These are phyloP conservation scores for Octomys mimax DNA, from an alignment of 2,797 vertebrate genomes.

Conservation along the genomic window DNA sequence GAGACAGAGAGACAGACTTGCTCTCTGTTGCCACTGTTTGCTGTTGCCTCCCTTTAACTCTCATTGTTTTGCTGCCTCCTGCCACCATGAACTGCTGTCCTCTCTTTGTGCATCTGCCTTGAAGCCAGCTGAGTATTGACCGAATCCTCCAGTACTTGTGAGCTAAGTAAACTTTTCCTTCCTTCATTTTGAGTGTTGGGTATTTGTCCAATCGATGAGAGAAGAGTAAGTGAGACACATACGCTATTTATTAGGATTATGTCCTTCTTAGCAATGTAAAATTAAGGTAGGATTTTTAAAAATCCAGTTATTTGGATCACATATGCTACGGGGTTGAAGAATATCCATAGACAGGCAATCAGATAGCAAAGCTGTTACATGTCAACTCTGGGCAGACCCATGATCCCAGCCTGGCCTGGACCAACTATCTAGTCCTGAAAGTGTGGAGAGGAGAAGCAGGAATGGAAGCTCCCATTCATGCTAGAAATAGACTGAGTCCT, in stretches of 20 bases:
- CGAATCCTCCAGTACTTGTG: no score
- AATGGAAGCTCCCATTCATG: not conserved
- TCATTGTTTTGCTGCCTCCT: no score
- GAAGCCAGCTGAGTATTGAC: no score
- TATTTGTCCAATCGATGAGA: no score
- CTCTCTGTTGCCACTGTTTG: no score
- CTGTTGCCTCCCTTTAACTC: no score
- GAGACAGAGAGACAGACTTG: no score
- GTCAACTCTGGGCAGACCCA: not conserved
- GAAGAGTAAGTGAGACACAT: no score
- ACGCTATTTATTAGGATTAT: not conserved
- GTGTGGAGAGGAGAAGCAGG: not conserved
- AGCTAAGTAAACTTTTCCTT: no score
- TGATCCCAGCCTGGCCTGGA: not conserved
- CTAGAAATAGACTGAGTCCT: not conserved
- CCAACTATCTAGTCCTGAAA: not conserved
- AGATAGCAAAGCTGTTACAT: rapidly evolving
- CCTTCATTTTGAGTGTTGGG: no score
- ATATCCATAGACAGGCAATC: not conserved
- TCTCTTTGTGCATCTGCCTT: no score
- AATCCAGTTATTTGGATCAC: not conserved
- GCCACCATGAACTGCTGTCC: no score
- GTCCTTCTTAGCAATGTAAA: not conserved
- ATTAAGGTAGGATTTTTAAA: not conserved
- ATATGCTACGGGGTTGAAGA: not conserved